Conservation (phyloP, 2,113 vertebrate genomes). For the Elgaria multicarinata region DNA sequence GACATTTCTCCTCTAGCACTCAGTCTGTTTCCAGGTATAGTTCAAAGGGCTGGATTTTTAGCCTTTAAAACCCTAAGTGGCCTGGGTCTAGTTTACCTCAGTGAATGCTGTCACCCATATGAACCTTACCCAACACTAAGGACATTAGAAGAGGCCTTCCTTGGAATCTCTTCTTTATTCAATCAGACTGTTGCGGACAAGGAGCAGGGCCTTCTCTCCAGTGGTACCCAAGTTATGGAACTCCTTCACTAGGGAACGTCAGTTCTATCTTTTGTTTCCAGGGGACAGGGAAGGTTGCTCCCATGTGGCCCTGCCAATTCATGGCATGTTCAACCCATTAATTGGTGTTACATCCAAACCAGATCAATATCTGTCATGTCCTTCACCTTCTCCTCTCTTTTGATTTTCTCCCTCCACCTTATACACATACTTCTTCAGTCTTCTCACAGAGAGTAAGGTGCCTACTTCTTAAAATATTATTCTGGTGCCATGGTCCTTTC, state of each 20-base stretch:
- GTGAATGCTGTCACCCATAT: background rate
- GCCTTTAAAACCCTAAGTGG: background rate
- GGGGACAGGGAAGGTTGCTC: too few relatives aligned
- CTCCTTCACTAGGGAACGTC: background rate
- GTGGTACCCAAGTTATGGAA: background rate
- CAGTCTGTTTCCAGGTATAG: background rate
- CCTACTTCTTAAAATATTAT: background rate
- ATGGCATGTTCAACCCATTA: too few relatives aligned
- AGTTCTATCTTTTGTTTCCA: background rate
- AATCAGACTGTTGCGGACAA: background rate
- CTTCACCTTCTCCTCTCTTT: background rate
- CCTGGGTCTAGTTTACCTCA: background rate
- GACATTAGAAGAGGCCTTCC: background rate
- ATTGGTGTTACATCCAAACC: too few relatives aligned
- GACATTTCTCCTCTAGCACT: background rate
- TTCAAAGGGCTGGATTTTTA: background rate
- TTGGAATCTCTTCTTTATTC: background rate
- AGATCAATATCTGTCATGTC: background rate
- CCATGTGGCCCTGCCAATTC: too few relatives aligned
- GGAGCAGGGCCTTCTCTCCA: background rate
- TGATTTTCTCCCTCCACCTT: background rate
- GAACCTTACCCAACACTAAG: background rate
- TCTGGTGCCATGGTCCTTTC: background rate
- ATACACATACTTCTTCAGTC: background rate
- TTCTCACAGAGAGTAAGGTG: background rate